These are phyloP conservation scores for Myodes glareolus DNA, from an alignment of 2,113 vertebrate genomes.

Conservation along the genomic window DNA sequence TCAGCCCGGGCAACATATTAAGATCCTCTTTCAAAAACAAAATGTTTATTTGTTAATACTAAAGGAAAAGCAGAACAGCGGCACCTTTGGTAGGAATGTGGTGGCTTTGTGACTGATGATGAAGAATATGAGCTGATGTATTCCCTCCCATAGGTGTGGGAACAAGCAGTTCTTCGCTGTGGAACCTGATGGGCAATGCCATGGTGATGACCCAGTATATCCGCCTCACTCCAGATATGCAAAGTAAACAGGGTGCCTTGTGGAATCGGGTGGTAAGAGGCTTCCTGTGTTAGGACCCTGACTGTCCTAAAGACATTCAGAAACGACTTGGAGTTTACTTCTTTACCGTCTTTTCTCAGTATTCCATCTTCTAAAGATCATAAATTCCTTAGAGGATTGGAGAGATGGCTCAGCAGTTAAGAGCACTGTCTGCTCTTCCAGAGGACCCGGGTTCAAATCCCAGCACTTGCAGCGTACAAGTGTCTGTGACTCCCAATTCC, in stretches of 20 bases:
- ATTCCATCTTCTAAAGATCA: background rate
- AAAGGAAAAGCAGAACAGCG: background rate
- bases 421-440: background rate
- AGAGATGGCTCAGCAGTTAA: background rate
- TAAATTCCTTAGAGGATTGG: background rate
- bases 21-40: background rate
- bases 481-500: background rate
- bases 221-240: conserved; percentile 95
- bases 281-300: conserved; percentile 51
- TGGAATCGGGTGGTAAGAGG: conserved; percentile 95
- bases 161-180: conserved; percentile 91
- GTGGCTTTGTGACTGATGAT: background rate
- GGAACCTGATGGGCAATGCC: conserved; percentile 95
- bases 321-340: conserved; percentile 12
- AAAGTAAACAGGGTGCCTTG: conserved; percentile 96
- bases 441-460: background rate
- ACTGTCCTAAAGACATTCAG: conserved; percentile 3
- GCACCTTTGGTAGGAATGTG: background rate
- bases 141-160: conserved; percentile 89
- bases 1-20: background rate
- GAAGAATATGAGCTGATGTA: conserved; percentile 19
- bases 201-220: conserved; percentile 96
- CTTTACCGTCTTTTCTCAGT: background rate
- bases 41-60: background rate
- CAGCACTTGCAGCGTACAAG: background rate